Evolutionary conservation across 2,113 vertebrate genomes (phyloP).

Genomic region (Oryzias melastigma): DNA sequence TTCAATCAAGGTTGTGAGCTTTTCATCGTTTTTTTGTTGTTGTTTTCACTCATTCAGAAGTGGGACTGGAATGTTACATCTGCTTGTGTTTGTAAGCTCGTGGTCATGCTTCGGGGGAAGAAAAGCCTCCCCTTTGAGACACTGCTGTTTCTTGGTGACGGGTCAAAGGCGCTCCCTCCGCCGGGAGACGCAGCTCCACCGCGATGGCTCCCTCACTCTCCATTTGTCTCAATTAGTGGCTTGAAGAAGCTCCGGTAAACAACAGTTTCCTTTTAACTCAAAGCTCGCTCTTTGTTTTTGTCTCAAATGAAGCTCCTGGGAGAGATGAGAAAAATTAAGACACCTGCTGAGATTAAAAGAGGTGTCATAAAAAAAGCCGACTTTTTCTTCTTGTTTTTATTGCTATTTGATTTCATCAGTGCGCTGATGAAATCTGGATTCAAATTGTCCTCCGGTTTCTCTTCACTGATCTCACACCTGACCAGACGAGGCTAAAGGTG

Average conservation of each 20-base stretch:
- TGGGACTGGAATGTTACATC: not conserved
- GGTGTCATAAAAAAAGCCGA: constrained; percentile 22
- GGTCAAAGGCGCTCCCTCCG: constrained; percentile 21
- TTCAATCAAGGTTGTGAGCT: constrained; percentile 6
- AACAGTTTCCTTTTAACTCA: not conserved
- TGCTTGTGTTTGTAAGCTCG: constrained; percentile 28
- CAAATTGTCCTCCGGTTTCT: constrained; percentile 47
- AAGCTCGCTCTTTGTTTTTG: not conserved
- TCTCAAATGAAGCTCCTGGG: constrained; percentile 29
- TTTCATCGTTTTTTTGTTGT: not conserved
- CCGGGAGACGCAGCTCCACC: constrained; percentile 2
- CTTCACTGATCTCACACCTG: constrained; percentile 37
- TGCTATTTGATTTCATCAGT: constrained; percentile 60
- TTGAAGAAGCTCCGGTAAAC: constrained; percentile 8
- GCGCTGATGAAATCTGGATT: constrained; percentile 42
- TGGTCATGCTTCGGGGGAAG: constrained; percentile 22
- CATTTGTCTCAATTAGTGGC: constrained; percentile 24
- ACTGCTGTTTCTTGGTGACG: constrained; percentile 33
- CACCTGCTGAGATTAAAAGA: constrained; percentile 22
- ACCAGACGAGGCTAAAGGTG: constrained; percentile 41
- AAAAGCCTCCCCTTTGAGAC: constrained; percentile 2
- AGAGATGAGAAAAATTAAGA: constrained; percentile 5
- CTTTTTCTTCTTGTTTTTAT: constrained; percentile 47
- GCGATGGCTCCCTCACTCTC: constrained; percentile 11
- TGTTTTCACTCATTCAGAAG: not conserved